phyloP scores from a whole-genome alignment of 2,888 invertebrate genomes.

The Mesorhabditis spiculigera region DNA sequence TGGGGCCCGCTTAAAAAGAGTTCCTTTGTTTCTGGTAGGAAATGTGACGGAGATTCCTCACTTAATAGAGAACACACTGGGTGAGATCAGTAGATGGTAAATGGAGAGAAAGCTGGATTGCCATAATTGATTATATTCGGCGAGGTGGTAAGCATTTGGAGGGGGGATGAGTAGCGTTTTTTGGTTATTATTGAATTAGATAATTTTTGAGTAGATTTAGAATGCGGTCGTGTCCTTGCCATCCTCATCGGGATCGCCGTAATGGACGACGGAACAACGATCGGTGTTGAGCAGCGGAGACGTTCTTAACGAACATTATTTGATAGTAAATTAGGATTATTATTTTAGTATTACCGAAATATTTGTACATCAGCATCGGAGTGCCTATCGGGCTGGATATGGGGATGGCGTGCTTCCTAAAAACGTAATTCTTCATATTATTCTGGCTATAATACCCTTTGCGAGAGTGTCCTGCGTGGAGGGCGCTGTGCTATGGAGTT shows the following conservation, averaged over 20 bases:
- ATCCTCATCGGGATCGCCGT: not conserved
- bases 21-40: too few relatives aligned
- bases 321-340: not conserved
- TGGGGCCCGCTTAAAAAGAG: too few relatives aligned
- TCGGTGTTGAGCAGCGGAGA: not conserved
- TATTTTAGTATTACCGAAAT: not conserved
- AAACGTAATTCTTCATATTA: not conserved
- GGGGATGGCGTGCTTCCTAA: not conserved
- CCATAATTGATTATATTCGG: too few relatives aligned
- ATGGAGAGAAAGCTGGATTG: too few relatives aligned
- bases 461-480: slow-evolving; percentile 3
- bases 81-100: too few relatives aligned
- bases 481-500: not conserved
- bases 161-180: not conserved
- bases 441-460: not conserved
- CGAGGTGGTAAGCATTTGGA: too few relatives aligned
- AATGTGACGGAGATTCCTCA: too few relatives aligned
- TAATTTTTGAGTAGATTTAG: not conserved
- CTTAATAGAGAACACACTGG: too few relatives aligned
- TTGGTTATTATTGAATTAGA: not conserved
- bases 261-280: not conserved
- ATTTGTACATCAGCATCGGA: not conserved
- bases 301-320: not conserved
- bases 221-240: not conserved
- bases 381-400: not conserved